Base-by-base conservation (phyloP, 1,140 invertebrate species). In the Glomeris maerens region DNA sequence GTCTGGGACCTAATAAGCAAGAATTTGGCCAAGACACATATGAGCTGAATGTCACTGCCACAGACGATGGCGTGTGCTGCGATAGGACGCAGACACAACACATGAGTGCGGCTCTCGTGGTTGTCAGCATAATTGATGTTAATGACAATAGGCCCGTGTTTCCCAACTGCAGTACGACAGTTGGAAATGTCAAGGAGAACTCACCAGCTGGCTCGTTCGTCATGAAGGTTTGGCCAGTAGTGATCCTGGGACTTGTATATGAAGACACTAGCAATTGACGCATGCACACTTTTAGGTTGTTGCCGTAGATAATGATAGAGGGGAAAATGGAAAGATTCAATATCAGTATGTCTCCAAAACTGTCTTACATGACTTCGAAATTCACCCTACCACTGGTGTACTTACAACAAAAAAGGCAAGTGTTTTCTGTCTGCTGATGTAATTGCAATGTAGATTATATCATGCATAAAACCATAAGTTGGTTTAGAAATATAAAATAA, bases 91-190 rank as follows among this genome's bases (percentile, higher is more conserved):
- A 7, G 10, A 26, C 23, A 4, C 17, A 13, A 10, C 49, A 50
- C 26, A 50, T 29, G 4, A 45, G 49, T 26, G 23, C 7, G 2
- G 17, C 40, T 3, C 2, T 45, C 3, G 49, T 50, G 3, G 27
- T 45, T 50, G 49, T 91, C 25, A 75, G 80, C 60, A 73, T 89
- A 1, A 69, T 78, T 59, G 87, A 91, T 59, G 84, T 88, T 0
- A 92, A 91, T 58, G 87, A 91, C 62, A 83, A 81, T 64, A 85
- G 84, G 60, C 83, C 82, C 0, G 71, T 78, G 27, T 84, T 87
- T 62, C 74, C 70, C 17, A 74, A 83, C 51, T 87, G 83, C 66
- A 71, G 74, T 42, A 71, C 66, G 57, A 84, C 84, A 59, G 73
- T 69, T 47, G 79, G 81, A 0, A 65, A 70, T 2, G 72, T 84